A percentile compares a stretch with the other conserved stretches of the same genome.
Evolutionary conservation across 2,797 vertebrate genomes (phyloP).

Genomic region (Aphelocoma californica): DNA sequence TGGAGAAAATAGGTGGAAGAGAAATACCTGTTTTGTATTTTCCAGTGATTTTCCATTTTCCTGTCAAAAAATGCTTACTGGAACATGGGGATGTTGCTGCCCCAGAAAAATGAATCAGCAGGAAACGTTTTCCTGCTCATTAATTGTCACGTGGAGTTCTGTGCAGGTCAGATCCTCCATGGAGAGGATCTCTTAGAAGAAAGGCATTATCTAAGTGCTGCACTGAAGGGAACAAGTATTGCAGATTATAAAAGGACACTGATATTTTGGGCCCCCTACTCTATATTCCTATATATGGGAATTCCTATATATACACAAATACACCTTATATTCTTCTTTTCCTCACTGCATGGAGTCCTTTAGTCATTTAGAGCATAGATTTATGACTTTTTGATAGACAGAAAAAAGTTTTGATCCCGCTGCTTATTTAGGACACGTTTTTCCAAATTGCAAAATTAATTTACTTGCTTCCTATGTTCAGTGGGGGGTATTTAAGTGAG

Average conservation of each 20-base stretch:
- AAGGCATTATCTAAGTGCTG: not conserved
- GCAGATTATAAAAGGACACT: not conserved
- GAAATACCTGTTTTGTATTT: not conserved
- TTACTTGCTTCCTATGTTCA: not conserved
- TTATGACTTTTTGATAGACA: not conserved
- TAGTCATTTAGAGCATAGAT: not conserved
- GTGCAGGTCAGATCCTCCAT: not conserved
- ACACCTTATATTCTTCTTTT: not conserved
- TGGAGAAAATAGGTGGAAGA: not conserved
- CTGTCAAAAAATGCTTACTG: not conserved
- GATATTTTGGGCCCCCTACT: not conserved
- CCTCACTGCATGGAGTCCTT: not conserved
- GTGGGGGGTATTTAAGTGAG: not conserved
- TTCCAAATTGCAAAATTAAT: not conserved
- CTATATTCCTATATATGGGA: not conserved
- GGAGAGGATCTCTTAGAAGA: not conserved
- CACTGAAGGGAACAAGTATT: not conserved
- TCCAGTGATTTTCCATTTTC: not conserved
- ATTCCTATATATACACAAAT: not conserved
- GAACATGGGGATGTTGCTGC: not conserved
- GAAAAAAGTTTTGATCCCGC: not conserved
- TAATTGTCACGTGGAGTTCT: not conserved
- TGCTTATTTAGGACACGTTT: not conserved
- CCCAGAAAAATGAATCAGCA: not conserved
- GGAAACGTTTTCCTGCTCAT: not conserved